These are phyloP conservation scores for Linnaemya tessellans DNA, from an alignment of 2,888 invertebrate genomes.

Conservation along the genomic window DNA sequence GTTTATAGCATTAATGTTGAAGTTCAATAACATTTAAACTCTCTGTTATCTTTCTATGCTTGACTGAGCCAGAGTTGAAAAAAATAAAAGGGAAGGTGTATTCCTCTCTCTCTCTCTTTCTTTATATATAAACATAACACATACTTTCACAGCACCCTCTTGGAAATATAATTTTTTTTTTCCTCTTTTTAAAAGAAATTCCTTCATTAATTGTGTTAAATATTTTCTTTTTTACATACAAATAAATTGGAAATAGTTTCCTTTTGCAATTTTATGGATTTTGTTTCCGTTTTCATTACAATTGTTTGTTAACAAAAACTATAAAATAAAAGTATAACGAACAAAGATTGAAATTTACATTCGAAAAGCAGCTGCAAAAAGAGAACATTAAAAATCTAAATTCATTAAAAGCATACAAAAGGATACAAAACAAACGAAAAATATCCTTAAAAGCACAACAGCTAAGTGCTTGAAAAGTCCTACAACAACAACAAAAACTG, in stretches of 20 bases:
- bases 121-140: no score
- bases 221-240: neutral
- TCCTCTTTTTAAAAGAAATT: neutral
- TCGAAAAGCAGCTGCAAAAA: conserved; percentile 23
- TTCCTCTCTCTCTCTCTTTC: no score
- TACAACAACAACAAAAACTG: conserved; percentile 28
- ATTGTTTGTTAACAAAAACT: conserved; percentile 22
- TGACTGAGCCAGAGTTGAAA: no score
- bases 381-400: conserved; percentile 20
- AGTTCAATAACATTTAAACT: neutral
- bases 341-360: conserved; percentile 16
- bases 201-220: neutral
- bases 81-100: no score
- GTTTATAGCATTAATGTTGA: no score
- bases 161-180: no score
- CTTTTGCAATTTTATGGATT: neutral
- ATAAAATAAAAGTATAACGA: neutral
- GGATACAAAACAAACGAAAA: neutral
- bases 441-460: conserved; percentile 16
- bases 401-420: conserved; percentile 44
- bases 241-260: conserved; percentile 11
- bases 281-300: conserved; percentile 23
- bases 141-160: no score
- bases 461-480: conserved; percentile 2
- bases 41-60: neutral